Conservation (phyloP, 2,797 vertebrate species). For the Manis javanica region DNA sequence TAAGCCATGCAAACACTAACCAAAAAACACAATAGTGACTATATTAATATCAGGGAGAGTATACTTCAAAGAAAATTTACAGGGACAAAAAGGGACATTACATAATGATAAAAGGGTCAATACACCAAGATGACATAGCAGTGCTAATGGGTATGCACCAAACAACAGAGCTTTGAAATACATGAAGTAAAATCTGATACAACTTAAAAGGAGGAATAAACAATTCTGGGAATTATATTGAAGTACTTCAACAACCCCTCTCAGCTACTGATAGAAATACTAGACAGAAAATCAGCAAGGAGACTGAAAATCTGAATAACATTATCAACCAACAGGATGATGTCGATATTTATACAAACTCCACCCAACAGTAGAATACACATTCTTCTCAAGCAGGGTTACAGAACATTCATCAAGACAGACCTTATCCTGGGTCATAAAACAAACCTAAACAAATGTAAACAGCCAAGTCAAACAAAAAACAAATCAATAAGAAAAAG, state of each 20-base stretch:
- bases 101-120: neutral
- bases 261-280: neutral
- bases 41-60: neutral
- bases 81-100: neutral
- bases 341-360: neutral
- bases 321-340: neutral
- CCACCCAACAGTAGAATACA: neutral
- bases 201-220: neutral
- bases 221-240: neutral
- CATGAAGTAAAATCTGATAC: neutral
- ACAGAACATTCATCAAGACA: neutral
- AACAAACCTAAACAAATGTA: neutral
- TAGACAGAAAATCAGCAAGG: neutral
- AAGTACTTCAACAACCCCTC: neutral
- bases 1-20: neutral
- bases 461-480: neutral
- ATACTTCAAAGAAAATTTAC: neutral
- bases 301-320: neutral
- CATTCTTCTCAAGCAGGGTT: neutral
- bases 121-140: neutral
- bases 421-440: neutral
- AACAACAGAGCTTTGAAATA: constrained; percentile 14
- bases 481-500: neutral
- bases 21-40: neutral
- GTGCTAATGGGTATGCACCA: neutral